Base-by-base conservation (phyloP, 53 echinoderm and acorn worm genomes). In the Echinometra lucunter region DNA sequence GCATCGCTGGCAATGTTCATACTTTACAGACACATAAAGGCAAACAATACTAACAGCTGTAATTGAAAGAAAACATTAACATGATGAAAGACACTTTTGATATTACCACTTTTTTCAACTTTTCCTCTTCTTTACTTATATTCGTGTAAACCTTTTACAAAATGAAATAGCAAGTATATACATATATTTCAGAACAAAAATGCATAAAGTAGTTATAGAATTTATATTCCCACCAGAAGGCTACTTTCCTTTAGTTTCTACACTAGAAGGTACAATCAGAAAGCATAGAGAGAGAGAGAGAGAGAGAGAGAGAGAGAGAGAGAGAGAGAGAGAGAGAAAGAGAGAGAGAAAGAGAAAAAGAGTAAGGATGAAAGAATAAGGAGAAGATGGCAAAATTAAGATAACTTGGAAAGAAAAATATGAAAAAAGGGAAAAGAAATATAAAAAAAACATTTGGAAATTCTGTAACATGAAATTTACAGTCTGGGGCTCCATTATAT, bases 141-240 rank as follows among this genome's bases (percentile, higher is more conserved):
- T 78, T 21, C 19, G 38, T 5, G 42, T 78, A 78, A 6, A 78
- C 78, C 42, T 78, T 19, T 42, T 7, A 40, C 40, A 78, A 78
- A 42, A 78, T 78, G 23, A 21, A 72, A 72, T 72, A 78, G 8
- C 78, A 78, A 78, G 78, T 78, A 78, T 78, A 78, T 78, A 78
- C 78, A 78, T 38, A 78, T 78, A 78, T 78, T 78, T 78, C 78
- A 78, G 42, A 78, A 42, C 19, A 78, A 40, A 78, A 45, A 10
- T 69, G 69, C 10, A 13, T 69, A 69, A 69, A 32, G 34, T 32
- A 9, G 63, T 63, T 63, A 63, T 25, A 63, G 25, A 25, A 63
- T 63, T 25, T 63, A 6, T 63, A 63, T 63, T 63, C 23, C 27
- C 0, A 63, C 6, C 21, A 63, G 25, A 25, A 63, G 63, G 63